Conservation (phyloP, 2,113 vertebrate genomes). For the Hipposideros armiger region DNA sequence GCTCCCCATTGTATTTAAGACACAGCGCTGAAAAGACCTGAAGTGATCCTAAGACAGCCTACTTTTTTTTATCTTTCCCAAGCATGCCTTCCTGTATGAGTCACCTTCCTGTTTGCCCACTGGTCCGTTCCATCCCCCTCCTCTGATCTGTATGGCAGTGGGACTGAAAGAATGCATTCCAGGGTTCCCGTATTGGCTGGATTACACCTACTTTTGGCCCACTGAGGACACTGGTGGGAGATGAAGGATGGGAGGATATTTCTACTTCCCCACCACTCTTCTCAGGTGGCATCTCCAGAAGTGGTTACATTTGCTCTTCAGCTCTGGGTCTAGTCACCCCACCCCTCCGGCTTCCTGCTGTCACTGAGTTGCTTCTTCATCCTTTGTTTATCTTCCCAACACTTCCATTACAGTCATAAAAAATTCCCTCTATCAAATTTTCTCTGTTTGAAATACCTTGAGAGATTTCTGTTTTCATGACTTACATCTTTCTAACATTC, state of each 20-base stretch:
- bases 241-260: background rate
- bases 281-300: background rate
- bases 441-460: conserved; percentile 13
- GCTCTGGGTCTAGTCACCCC: background rate
- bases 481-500: background rate
- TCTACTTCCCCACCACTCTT: background rate
- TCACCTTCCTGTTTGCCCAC: background rate
- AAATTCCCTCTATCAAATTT: background rate
- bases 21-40: background rate
- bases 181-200: background rate
- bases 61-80: background rate
- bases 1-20: background rate
- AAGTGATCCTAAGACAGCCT: background rate
- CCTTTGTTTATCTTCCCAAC: background rate
- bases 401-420: background rate
- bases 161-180: background rate
- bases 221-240: background rate
- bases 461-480: conserved; percentile 30
- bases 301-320: background rate
- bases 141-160: background rate
- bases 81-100: background rate
- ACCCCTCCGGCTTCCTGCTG: background rate
- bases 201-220: background rate
- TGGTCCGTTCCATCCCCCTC: background rate
- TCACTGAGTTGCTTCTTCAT: background rate